Evolutionary conservation across 2,888 invertebrate genomes (phyloP).

Genomic region (Andrena trimmerana): DNA sequence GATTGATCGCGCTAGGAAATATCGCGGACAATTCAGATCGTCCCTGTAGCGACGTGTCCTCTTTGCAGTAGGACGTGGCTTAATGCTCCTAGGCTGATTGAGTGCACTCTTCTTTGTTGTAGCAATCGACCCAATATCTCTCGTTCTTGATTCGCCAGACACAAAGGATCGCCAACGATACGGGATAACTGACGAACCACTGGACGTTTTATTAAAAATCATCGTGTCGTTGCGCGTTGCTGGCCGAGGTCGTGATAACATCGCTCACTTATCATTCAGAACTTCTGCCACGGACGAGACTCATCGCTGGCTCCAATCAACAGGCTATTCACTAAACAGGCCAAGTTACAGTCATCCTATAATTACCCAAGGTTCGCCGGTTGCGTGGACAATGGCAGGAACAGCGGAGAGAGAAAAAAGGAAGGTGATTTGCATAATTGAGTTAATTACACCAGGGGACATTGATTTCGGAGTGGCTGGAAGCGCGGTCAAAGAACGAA

Average conservation of each 20-base stretch:
- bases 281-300: no score
- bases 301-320: neutral
- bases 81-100: constrained; percentile 54
- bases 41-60: constrained; percentile 43
- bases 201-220: constrained; percentile 58
- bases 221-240: constrained; percentile 21
- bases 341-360: neutral
- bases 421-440: constrained; percentile 45
- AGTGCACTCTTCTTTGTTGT: constrained; percentile 66
- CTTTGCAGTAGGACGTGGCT: constrained; percentile 48
- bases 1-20: constrained; percentile 27
- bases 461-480: neutral
- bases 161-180: constrained; percentile 57
- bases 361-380: neutral
- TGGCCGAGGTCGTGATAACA: constrained; percentile 5
- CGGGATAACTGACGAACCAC: constrained; percentile 38
- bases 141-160: constrained; percentile 55
- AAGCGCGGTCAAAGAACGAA: constrained; percentile 1
- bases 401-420: neutral
- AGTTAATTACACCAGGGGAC: constrained; percentile 43
- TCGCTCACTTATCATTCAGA: neutral
- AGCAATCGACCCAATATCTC: constrained; percentile 64
- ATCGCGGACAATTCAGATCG: constrained; percentile 42
- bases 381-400: neutral
- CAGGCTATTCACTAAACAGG: no score